A percentile compares a stretch with the other conserved stretches of the same genome.
Evolutionary conservation across 2,888 invertebrate genomes (phyloP).

Genomic region (Cephus rjabovi): DNA sequence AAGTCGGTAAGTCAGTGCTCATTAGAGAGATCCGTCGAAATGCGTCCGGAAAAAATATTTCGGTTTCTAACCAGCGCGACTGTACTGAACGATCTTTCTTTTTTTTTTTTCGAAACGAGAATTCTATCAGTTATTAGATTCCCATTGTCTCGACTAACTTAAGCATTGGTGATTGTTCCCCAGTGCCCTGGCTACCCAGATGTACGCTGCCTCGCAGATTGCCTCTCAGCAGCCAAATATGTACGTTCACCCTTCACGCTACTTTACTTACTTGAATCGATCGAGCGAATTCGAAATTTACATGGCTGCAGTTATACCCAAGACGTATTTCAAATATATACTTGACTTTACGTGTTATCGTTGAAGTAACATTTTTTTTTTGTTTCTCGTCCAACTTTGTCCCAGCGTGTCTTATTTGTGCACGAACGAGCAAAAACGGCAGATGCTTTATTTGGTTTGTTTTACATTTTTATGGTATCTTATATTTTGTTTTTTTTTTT

Average conservation of each 20-base stretch:
- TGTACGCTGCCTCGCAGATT: slow-evolving; percentile 92
- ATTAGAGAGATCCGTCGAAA: neutral
- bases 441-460: neutral
- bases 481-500: neutral
- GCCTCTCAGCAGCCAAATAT: slow-evolving; percentile 94
- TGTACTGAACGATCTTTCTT: neutral
- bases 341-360: neutral
- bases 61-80: neutral
- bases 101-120: neutral
- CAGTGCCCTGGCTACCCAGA: slow-evolving; percentile 97
- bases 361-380: neutral
- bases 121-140: slow-evolving; percentile 29
- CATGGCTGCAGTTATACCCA: slow-evolving; percentile 63
- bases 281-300: slow-evolving; percentile 48
- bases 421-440: neutral
- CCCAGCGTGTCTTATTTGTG: neutral
- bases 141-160: slow-evolving; percentile 63
- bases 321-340: slow-evolving; percentile 17
- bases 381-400: neutral
- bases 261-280: slow-evolving; percentile 56
- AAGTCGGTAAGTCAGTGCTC: neutral
- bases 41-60: neutral
- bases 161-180: slow-evolving; percentile 72
- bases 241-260: slow-evolving; percentile 76
- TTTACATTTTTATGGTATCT: neutral